phyloP scores from a whole-genome alignment of 2,113 vertebrate species.

The Clinocottus analis region DNA sequence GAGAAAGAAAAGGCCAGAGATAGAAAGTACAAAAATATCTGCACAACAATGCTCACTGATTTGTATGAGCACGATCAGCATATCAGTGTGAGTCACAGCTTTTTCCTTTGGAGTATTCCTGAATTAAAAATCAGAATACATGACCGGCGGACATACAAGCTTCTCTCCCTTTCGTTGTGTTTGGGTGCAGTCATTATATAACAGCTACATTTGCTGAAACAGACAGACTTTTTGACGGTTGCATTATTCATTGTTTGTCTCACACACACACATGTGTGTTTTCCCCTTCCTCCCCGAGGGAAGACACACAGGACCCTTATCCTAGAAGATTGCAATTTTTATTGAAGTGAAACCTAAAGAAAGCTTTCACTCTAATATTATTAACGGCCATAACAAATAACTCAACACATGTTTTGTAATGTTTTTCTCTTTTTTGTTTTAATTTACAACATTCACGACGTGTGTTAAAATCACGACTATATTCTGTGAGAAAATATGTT shows the following conservation, averaged over 20 bases:
- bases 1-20: slow-evolving; percentile 11
- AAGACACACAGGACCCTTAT: no score
- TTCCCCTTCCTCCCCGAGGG: no score
- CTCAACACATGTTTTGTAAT: not conserved
- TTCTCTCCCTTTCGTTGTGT: not conserved
- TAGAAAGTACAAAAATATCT: slow-evolving; percentile 13
- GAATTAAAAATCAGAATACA: slow-evolving; percentile 31
- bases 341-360: not conserved
- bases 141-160: not conserved
- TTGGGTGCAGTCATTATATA: not conserved
- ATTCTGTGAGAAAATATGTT: not conserved
- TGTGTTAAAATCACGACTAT: not conserved
- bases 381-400: not conserved
- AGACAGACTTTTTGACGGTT: not conserved
- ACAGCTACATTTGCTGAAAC: slow-evolving; percentile 13
- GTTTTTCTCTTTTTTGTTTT: not conserved
- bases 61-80: slow-evolving; percentile 19
- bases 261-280: not conserved
- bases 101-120: slow-evolving; percentile 19
- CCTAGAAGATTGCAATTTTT: not conserved
- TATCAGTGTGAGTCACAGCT: slow-evolving; percentile 32
- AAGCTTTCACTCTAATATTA: not conserved
- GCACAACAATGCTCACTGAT: slow-evolving; percentile 9
- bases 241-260: not conserved
- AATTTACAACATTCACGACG: not conserved